phyloP scores from a whole-genome alignment of 2,113 vertebrate genomes.

The Conger conger region DNA sequence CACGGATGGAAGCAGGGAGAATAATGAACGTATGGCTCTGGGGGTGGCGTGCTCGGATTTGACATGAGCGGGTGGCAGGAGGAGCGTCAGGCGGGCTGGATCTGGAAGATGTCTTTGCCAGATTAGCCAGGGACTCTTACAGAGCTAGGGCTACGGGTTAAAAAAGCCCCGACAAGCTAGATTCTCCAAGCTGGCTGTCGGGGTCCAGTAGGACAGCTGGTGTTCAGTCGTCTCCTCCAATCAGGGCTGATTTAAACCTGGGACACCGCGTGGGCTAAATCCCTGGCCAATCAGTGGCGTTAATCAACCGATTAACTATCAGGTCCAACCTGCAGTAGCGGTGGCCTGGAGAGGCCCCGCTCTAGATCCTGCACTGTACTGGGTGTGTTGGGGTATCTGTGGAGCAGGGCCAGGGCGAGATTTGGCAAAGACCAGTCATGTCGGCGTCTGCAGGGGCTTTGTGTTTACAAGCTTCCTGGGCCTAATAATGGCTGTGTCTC shows the following conservation, averaged over 20 bases:
- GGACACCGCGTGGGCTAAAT: too few relatives aligned
- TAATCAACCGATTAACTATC: too few relatives aligned
- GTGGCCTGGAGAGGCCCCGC: too few relatives aligned
- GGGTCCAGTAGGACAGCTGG: too few relatives aligned
- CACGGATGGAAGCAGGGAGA: not conserved
- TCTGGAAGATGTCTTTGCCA: not conserved
- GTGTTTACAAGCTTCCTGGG: constrained; percentile 3
- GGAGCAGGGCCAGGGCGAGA: not conserved
- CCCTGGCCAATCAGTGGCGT: too few relatives aligned
- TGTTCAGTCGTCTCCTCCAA: too few relatives aligned
- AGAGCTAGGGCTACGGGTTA: not conserved
- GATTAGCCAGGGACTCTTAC: not conserved
- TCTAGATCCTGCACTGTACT: not conserved
- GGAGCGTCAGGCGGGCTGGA: not conserved
- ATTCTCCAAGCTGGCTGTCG: too few relatives aligned
- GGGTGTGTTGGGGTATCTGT: not conserved
- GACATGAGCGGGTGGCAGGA: not conserved
- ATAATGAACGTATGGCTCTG: not conserved
- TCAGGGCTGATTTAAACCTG: too few relatives aligned
- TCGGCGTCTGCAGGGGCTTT: not conserved
- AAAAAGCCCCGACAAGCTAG: not conserved
- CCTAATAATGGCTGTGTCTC: constrained; percentile 14
- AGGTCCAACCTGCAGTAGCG: too few relatives aligned
- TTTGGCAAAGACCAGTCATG: not conserved
- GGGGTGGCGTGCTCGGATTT: not conserved